Conservation (phyloP, 2,113 vertebrate genomes). For the Numida meleagris region DNA sequence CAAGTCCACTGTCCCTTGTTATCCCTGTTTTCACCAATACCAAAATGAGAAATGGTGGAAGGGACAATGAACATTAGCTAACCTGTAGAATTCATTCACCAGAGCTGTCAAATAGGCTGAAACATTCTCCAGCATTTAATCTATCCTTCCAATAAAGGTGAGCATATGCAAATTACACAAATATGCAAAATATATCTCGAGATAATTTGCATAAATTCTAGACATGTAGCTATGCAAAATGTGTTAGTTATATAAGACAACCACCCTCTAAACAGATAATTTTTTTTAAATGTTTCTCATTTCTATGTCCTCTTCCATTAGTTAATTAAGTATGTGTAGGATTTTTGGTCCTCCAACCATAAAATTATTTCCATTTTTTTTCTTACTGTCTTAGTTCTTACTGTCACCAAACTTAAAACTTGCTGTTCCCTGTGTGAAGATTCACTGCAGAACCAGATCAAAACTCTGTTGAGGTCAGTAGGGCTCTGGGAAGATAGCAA, state of each 20-base stretch:
- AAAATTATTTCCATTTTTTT: not conserved
- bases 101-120: not conserved
- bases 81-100: not conserved
- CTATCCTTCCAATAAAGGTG: constrained; percentile 12
- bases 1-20: not conserved
- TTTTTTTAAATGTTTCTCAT: not conserved
- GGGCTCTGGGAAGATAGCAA: not conserved
- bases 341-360: not conserved
- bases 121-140: not conserved
- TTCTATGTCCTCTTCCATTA: not conserved
- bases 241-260: not conserved
- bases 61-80: not conserved
- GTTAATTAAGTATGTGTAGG: not conserved
- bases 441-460: not conserved
- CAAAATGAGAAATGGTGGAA: not conserved
- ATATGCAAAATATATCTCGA: constrained; percentile 8
- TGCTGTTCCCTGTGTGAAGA: not conserved
- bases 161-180: not conserved
- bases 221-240: constrained; percentile 22
- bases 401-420: not conserved
- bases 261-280: not conserved
- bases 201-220: constrained; percentile 33
- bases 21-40: not conserved
- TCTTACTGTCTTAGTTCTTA: not conserved
- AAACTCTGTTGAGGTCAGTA: not conserved